Percentiles rank a stretch among this genome's conserved stretches.
Evolutionary conservation across 1,140 invertebrate genomes (phyloP).

Genomic region (Drosophila hydei): DNA sequence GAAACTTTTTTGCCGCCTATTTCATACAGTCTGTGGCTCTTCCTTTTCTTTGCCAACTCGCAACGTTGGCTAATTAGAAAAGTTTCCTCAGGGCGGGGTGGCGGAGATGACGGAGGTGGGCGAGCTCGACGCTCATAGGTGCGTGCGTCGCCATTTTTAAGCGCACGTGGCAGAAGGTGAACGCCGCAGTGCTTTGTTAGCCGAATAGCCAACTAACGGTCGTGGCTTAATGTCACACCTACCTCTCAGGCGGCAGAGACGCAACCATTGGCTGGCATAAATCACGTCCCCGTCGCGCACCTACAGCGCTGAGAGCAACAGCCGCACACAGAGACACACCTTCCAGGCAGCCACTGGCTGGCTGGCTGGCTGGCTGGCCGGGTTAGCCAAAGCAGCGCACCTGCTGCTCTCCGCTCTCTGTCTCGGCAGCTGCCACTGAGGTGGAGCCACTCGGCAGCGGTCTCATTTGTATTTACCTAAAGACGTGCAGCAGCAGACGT

Average conservation of each 20-base stretch:
- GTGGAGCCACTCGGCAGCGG: slow-evolving; percentile 57
- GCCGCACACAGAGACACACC: slow-evolving; percentile 62
- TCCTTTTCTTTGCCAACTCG: slow-evolving; percentile 13
- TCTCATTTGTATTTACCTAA: slow-evolving; percentile 83
- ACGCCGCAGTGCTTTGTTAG: slow-evolving; percentile 44
- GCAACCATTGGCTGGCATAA: slow-evolving; percentile 84
- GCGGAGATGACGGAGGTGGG: not conserved
- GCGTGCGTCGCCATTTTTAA: slow-evolving; percentile 72
- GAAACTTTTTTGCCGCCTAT: slow-evolving; percentile 57
- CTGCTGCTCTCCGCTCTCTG: slow-evolving; percentile 60
- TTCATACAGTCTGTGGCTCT: not conserved
- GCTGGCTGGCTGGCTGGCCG: slow-evolving; percentile 3
- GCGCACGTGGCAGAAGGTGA: slow-evolving; percentile 67
- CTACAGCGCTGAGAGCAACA: slow-evolving; percentile 64
- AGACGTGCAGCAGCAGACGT: slow-evolving; percentile 54
- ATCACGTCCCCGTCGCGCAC: slow-evolving; percentile 71
- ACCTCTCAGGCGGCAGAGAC: slow-evolving; percentile 67
- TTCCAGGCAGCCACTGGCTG: slow-evolving; percentile 60
- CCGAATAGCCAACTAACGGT: slow-evolving; percentile 59
- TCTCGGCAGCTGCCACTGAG: slow-evolving; percentile 33
- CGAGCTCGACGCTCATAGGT: slow-evolving; percentile 66
- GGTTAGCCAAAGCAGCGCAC: slow-evolving; percentile 52
- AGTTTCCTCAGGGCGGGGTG: slow-evolving; percentile 10
- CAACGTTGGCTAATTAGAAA: slow-evolving; percentile 73
- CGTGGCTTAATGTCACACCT: slow-evolving; percentile 74